Base-by-base conservation (phyloP, 2,797 vertebrate genomes). In the Momotus momota region DNA sequence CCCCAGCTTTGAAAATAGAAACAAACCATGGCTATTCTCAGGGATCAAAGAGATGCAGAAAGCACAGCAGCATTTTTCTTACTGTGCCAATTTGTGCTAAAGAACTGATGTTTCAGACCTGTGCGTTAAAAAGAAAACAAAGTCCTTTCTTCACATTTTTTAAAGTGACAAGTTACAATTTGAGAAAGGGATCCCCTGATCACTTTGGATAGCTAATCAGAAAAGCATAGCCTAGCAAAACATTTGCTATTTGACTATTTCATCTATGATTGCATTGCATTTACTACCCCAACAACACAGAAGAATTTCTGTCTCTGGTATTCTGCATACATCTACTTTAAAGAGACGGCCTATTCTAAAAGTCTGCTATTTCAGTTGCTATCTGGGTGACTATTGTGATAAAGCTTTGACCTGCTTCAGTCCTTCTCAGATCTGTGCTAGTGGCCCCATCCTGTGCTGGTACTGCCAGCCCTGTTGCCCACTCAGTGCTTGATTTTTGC, bases 21-120 rank as follows among this genome's bases (percentile, higher is more conserved):
- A 74, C 23, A 60, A 48, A 35, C 16, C 0, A 0, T 54, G 22
- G 12, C 12, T 87, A 5, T 29, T 87, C 11, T 67, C 0, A 0
- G 43, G 14, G 11, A 35, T 71, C 21, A 25, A 52, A 74, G 41
- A 71, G 20, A 41, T 78, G 33, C 20, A 86, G 40, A 84, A 84
- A 75, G 9, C 25, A 91, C 23, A 64, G 35, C 0, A 8, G 0
- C 4, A 14, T 65, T 93, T 89, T 82, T 58, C 41, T 49, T 38
- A 43, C 19, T 65, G 5, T 2, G 1, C 43, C 20, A 75, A 22
- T 80, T 74, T 58, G 29, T 45, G 2, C 22, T 73, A 18, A 86
- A 71, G 8, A 81, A 46, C 26, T 23, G 46, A n/a, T 13, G 46
- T 81, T 72, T 92, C 69, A 70, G 31, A 70, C 25, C 7, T 33